Base-by-base conservation (phyloP, 2,888 invertebrate genomes). In the Kryphioiulus occultus region DNA sequence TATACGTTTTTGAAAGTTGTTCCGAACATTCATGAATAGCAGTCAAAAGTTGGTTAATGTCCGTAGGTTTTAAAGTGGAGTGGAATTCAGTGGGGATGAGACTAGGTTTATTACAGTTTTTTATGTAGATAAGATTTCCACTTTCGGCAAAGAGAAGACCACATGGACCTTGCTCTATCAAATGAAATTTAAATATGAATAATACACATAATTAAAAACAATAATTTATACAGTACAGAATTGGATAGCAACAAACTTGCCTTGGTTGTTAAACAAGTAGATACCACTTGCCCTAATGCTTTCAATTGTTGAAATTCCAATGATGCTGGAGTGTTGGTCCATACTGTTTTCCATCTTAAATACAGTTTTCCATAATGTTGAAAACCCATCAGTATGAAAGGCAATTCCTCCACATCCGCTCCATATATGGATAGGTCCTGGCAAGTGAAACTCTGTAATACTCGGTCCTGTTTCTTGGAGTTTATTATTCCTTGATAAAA, bases 351-450 rank as follows among this genome's bases (percentile, higher is more conserved):
- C 17, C 15, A 17, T 53, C 19, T 53, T 26, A 83, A 83, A 26
- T 22, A 26, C 4, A 32, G 83, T 32, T 30, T 83, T 30, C 83
- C 83, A 83, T 83, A 83, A 35, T 22, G 83, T 17, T 17, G 53
- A 83, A 17, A 26, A 15, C 3, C 83, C 83, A 30, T 83, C 83
- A 12, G 83, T 32, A 22, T 83, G 83, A 83, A 32, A 83, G 0
- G 83, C 30, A 83, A 83, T 12, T 83, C 35, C 83, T 30, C 35
- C 35, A 83, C 17, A 35, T 32, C 26, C 83, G 22, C 22, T 22
- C 83, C 83, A 83, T 32, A 30, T 15, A 26, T 83, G 22, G 83
- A 83, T 17, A 32, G 83, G 83, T 12, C 83, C 83, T 83, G 83
- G 83, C 17, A 83, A 15, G 83, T 83, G 35, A 30, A 83, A 83